These are phyloP conservation scores for Spodoptera exigua DNA, from an alignment of 2,888 invertebrate genomes.

Conservation along the genomic window DNA sequence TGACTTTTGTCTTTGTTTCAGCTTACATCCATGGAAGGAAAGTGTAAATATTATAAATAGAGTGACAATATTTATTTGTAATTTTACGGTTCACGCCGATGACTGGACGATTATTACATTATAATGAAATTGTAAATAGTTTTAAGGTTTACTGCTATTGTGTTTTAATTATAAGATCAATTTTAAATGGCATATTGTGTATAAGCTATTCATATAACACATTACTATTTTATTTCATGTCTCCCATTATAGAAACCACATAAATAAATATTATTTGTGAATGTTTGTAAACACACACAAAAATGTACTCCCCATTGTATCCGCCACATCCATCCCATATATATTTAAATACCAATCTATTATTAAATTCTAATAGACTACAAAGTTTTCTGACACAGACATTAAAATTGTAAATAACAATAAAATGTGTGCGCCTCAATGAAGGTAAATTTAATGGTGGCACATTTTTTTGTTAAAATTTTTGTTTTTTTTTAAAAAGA, in stretches of 20 bases:
- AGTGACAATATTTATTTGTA: conserved; percentile 23
- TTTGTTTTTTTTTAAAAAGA: no score
- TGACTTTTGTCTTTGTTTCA: conserved; percentile 66
- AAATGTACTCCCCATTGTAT: no score
- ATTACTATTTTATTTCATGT: neutral
- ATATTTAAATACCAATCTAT: no score
- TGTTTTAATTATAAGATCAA: conserved; percentile 8
- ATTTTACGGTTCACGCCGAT: conserved; percentile 8
- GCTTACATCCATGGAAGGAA: conserved; percentile 81
- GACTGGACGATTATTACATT: conserved; percentile 9
- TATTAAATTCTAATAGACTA: no score
- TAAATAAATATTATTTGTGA: no score
- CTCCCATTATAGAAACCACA: neutral
- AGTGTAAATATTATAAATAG: conserved; percentile 65
- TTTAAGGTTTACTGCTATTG: conserved; percentile 14
- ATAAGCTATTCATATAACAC: no score
- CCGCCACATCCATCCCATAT: no score
- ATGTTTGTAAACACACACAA: no score
- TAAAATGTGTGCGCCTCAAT: no score
- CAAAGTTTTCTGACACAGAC: neutral
- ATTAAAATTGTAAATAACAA: neutral
- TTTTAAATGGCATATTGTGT: conserved; percentile 2
- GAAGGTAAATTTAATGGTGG: no score
- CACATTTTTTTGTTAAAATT: no score
- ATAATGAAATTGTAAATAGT: conserved; percentile 11